Evolutionary conservation across 2,113 vertebrate genomes (phyloP).

Genomic region (Nanorana parkeri): DNA sequence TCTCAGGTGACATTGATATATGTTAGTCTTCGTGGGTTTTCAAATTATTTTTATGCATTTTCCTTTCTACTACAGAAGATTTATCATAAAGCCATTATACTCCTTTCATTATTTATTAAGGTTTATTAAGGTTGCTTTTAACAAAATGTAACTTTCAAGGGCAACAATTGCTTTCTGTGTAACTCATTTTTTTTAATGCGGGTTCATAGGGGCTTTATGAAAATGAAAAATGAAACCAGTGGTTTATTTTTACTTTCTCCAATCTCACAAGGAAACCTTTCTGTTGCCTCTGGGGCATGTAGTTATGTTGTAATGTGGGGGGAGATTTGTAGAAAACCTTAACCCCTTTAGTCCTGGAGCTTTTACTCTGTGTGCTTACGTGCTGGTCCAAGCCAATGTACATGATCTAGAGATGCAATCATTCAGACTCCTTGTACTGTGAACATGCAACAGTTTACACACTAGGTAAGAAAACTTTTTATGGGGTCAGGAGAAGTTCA

Average conservation of each 20-base stretch:
- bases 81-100: conserved; percentile 15
- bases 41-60: conserved; percentile 24
- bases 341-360: too few relatives aligned
- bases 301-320: neutral
- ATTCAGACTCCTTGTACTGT: too few relatives aligned
- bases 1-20: neutral
- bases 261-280: conserved; percentile 21
- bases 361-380: too few relatives aligned
- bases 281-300: neutral
- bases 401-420: too few relatives aligned
- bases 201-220: neutral
- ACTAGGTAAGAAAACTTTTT: too few relatives aligned
- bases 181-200: conserved; percentile 3
- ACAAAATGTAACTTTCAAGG: conserved; percentile 27
- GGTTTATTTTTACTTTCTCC: conserved; percentile 11
- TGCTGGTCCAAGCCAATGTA: too few relatives aligned
- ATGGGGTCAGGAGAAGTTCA: too few relatives aligned
- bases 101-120: conserved; percentile 34
- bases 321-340: too few relatives aligned
- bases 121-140: conserved; percentile 31
- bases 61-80: neutral
- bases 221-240: neutral
- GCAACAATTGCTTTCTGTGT: neutral
- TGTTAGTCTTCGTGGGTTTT: neutral
- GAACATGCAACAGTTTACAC: too few relatives aligned